Conservation (phyloP, 2,113 vertebrate species). For the Syngnathus typhle region DNA sequence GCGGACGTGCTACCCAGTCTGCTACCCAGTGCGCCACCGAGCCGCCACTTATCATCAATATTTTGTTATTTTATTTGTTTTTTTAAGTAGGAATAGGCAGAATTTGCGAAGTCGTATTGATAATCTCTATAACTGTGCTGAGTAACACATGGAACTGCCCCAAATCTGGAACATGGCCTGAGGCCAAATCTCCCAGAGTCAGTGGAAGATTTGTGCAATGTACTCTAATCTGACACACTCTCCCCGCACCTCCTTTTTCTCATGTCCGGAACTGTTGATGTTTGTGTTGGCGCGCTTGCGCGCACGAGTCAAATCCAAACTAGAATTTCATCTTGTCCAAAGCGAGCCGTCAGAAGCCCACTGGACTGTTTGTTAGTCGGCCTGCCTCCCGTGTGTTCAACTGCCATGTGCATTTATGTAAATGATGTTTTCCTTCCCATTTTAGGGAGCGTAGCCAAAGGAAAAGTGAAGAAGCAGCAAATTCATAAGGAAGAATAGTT, state of each 20-base stretch:
- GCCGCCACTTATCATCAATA: too few species aligned
- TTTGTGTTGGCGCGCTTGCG: constrained; percentile 30
- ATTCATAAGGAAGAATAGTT: constrained; percentile 31
- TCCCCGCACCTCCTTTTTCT: constrained; percentile 45
- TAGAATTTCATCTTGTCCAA: constrained; percentile 28
- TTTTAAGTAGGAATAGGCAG: constrained; percentile 15
- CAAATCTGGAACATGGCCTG: constrained; percentile 57
- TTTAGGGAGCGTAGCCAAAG: constrained; percentile 30
- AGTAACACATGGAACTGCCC: constrained; percentile 59
- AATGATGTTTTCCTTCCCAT: constrained; percentile 34
- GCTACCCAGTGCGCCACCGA: too few species aligned
- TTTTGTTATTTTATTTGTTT: constrained; percentile 26
- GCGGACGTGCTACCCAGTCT: too few species aligned
- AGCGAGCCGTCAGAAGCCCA: constrained; percentile 40
- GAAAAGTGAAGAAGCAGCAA: constrained; percentile 24
- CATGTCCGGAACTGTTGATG: constrained; percentile 48
- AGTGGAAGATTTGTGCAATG: constrained; percentile 55
- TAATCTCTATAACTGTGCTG: constrained; percentile 47
- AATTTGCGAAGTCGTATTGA: constrained; percentile 46
- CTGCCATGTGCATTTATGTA: constrained; percentile 42
- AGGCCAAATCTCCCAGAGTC: constrained; percentile 53
- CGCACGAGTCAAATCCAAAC: constrained; percentile 14
- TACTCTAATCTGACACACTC: constrained; percentile 57
- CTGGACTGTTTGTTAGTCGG: constrained; percentile 35
- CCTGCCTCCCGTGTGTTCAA: constrained; percentile 22